A percentile compares a stretch with the other conserved stretches of the same genome.
These are phyloP conservation scores for Cyclopterus lumpus DNA, from an alignment of 2,797 vertebrate genomes.

Conservation along the genomic window DNA sequence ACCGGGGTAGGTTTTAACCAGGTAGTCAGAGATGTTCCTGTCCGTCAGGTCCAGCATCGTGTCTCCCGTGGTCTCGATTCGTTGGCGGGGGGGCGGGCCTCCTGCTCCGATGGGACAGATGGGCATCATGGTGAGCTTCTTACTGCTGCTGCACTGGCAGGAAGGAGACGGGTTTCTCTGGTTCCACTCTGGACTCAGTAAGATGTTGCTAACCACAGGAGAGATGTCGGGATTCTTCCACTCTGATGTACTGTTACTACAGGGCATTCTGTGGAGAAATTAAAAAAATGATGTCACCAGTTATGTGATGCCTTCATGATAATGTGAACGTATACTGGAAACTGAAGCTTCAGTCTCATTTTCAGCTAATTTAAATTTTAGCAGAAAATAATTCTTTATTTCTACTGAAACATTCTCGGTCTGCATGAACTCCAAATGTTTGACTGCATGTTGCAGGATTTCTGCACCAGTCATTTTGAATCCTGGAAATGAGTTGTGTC, in stretches of 20 bases:
- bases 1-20: slow-evolving; percentile 94
- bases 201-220: slow-evolving; percentile 80
- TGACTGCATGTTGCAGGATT: not conserved
- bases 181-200: slow-evolving; percentile 88
- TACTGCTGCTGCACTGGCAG: slow-evolving; percentile 90
- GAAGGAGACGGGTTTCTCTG: slow-evolving; percentile 89
- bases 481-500: not conserved
- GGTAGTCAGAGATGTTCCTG: slow-evolving; percentile 93
- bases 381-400: not conserved
- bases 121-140: slow-evolving; percentile 93
- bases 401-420: not conserved
- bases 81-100: slow-evolving; percentile 89
- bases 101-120: slow-evolving; percentile 92
- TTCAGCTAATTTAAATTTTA: not conserved
- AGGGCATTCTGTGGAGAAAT: slow-evolving; percentile 82
- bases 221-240: slow-evolving; percentile 88
- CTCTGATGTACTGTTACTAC: slow-evolving; percentile 79
- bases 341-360: not conserved
- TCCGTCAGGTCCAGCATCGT: slow-evolving; percentile 91
- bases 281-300: not conserved
- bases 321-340: not conserved
- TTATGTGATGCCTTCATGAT: not conserved
- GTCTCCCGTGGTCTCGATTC: slow-evolving; percentile 88
- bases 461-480: not conserved
- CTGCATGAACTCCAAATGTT: not conserved